Percentiles rank a stretch among this genome's conserved stretches.
Conservation (phyloP, 2,113 vertebrate genomes). For the Silurus glanis region DNA sequence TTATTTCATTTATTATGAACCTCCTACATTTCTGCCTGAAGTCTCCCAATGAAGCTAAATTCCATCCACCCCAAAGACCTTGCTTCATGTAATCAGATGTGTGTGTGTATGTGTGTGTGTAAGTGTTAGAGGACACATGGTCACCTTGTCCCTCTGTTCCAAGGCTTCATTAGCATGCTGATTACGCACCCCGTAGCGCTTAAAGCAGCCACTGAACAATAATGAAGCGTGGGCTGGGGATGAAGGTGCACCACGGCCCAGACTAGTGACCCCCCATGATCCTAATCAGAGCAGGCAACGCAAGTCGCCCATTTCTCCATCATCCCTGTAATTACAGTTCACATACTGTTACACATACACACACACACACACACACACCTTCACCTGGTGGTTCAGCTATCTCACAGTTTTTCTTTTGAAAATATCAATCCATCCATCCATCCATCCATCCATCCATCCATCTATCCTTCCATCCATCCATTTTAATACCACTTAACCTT, state of each 20-base stretch:
- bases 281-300: slow-evolving; percentile 42
- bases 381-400: not conserved
- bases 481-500: no score
- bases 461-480: no score
- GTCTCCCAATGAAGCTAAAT: not conserved
- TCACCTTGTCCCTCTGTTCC: slow-evolving; percentile 46
- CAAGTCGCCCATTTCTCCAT: slow-evolving; percentile 37
- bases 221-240: slow-evolving; percentile 50
- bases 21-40: not conserved
- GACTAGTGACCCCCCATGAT: slow-evolving; percentile 28
- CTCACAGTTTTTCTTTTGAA: not conserved
- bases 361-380: slow-evolving; percentile 24
- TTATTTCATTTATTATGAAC: no score
- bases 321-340: slow-evolving; percentile 41
- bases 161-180: slow-evolving; percentile 54
- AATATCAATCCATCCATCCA: no score
- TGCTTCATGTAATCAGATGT: slow-evolving; percentile 34
- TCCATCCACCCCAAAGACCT: not conserved
- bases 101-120: slow-evolving; percentile 7
- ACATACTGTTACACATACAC: slow-evolving; percentile 19
- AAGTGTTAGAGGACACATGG: slow-evolving; percentile 28
- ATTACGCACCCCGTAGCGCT: slow-evolving; percentile 48
- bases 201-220: slow-evolving; percentile 39
- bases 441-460: no score
- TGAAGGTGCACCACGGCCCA: slow-evolving; percentile 26